A percentile compares a stretch with the other conserved stretches of the same genome.
These are phyloP conservation scores for Lepidurus packardi DNA, from an alignment of 1,140 invertebrate species.

Conservation along the genomic window DNA sequence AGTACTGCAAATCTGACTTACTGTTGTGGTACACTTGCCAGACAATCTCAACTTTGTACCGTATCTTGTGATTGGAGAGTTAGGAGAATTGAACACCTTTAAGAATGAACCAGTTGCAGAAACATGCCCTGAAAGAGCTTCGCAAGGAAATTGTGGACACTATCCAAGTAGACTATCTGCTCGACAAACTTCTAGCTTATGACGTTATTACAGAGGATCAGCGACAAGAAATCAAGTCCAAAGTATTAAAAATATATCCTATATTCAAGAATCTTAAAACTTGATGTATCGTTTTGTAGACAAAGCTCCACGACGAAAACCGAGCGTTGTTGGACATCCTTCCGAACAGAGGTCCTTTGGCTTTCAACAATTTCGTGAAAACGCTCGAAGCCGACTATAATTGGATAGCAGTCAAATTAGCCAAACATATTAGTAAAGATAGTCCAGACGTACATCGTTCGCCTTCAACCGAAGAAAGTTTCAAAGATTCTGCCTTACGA, in stretches of 20 bases:
- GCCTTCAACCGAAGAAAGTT: constrained; percentile 45
- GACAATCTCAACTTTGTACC: too few relatives aligned
- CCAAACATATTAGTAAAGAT: constrained; percentile 39
- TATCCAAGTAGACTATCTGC: constrained; percentile 45
- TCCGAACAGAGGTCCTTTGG: constrained; percentile 34
- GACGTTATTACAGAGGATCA: constrained; percentile 43
- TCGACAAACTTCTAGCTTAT: constrained; percentile 40
- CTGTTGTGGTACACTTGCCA: too few relatives aligned
- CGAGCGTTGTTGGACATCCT: constrained; percentile 45
- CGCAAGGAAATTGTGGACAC: constrained; percentile 43
- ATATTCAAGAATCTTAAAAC: neutral
- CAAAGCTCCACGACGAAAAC: constrained; percentile 41
- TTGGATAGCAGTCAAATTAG: constrained; percentile 49
- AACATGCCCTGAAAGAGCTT: constrained; percentile 37
- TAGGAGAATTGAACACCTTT: neutral
- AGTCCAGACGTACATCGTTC: constrained; percentile 43
- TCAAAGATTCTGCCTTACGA: constrained; percentile 34
- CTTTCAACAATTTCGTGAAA: constrained; percentile 48
- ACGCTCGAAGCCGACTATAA: constrained; percentile 47
- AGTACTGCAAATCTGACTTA: neutral
- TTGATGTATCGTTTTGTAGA: constrained; percentile 40
- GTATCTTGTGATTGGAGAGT: neutral
- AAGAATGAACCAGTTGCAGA: constrained; percentile 30
- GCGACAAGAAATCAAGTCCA: constrained; percentile 39
- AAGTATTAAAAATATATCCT: constrained; percentile 22